Evolutionary conservation across 1,140 invertebrate genomes (phyloP), one percentile per base, ranked within the genome.

Genomic region (Brachionus rotundiformis): DNA sequence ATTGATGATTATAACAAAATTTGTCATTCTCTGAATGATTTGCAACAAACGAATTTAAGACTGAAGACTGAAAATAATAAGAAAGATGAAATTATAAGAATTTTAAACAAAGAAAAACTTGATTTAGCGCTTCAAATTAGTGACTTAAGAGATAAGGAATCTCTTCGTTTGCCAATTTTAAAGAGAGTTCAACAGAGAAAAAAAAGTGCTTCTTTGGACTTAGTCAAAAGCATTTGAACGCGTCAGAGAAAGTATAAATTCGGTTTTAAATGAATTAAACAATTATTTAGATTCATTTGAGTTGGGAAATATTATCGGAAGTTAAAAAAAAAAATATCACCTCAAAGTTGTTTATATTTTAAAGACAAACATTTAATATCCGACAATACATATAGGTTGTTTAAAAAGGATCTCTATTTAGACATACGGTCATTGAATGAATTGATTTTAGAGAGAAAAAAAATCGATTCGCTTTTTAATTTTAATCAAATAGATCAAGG

Each of bases 281-380:
- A 27, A 25, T 27, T 61, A 61, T 61, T 61, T 61, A 0, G 27
- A 61, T 2, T 61, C 59, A 31, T 61, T 27, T 61, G 59, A 61
- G 59, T 25, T 61, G 4, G 59, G 49, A 59, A 59, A 59, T 59
- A 1, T 4, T 59, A 19, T 3, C 16, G 23, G 10, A 61, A 27
- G 4, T 61, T 61, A n/a, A n/a, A 61, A 61, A 61, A 25, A 31
- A 3, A 61, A 16, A 27, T n/a, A 1, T 29, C 7, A 31, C 0
- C 10, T 61, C 59, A 61, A 61, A 25, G 27, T 61, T 61, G 59
- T 31, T 31, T 61, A 3, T 29, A 61, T 61, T 31, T 61, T 31
- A 61, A 61, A 61, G 59, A 61, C 59, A 61, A 61, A 31, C 10
- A 61, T 61, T 61, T 61, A 27, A 61, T 61, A 4, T 61, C 59